Evolutionary conservation across 1,140 invertebrate genomes (phyloP), one percentile per base, ranked within the genome.

Genomic region (Piezodorus guildinii): DNA sequence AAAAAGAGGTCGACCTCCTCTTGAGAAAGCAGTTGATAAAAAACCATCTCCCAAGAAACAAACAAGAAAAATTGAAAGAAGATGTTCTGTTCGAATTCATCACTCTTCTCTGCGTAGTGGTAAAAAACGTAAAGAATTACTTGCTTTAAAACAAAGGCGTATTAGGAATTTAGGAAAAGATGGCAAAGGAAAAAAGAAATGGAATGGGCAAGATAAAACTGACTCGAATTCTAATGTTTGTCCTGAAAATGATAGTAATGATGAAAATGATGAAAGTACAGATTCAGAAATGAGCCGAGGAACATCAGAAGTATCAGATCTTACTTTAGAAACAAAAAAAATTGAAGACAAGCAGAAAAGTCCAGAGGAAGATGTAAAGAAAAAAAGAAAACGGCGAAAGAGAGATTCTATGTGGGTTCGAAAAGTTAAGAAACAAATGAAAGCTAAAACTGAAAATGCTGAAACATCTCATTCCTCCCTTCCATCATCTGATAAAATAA

Each of bases 81-180:
- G 62, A n/a, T 52, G 17, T 17, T 63, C 62, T 16, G 27, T 25
- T 10, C 3, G 62, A 25, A 63, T 52, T 30, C 27, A n/a, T 25
- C 25, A 46, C n/a, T 34, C 51, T 2, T 52, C 62, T 17, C 62
- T 63, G 9, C n/a, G 62, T 30, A 63, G 62, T 54, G 62, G 62
- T 2, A 63, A 54, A n/a, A 63, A 63, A 54, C 23, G 46, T 23
- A 51, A n/a, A 17, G 62, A 63, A 14, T 23, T 59, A 30, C 16
- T 59, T 19, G 25, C 27, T n/a, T 23, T 52, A 49, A 63, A 63
- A 23, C 21, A 30, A 63, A 52, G 23, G 23, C 17, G 23, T 23
- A 56, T 56, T 23, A 23, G 17, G 15, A 56, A 25, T 23, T 25
- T 16, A 23, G 2, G 3, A 23, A 56, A 25, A 23, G 52, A 56